Evolutionary conservation across 2,113 vertebrate species (phyloP).

Genomic region (Synodontis membranacea): DNA sequence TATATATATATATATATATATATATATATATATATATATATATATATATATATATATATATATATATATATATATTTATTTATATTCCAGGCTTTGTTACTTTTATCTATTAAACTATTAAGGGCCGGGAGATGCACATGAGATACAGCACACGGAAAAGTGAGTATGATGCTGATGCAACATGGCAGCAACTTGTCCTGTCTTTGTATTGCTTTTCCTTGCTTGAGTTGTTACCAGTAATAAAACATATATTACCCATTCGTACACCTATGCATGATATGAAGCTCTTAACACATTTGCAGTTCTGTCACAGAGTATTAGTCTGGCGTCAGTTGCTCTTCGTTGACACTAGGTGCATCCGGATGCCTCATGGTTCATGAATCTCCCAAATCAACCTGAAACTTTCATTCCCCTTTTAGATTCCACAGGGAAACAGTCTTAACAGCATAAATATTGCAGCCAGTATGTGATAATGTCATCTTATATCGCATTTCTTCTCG

Average conservation of each 20-base stretch:
- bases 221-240: not conserved
- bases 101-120: not conserved
- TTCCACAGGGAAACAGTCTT: not conserved
- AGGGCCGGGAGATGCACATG: not conserved
- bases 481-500: not conserved
- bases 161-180: not conserved
- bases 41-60: too few relatives aligned
- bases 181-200: not conserved
- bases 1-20: too few relatives aligned
- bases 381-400: not conserved
- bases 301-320: not conserved
- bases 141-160: not conserved
- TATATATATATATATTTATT: too few relatives aligned
- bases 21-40: too few relatives aligned
- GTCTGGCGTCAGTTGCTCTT: not conserved
- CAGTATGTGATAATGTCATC: not conserved
- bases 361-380: not conserved
- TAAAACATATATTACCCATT: not conserved
- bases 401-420: not conserved
- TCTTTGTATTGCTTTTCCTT: not conserved
- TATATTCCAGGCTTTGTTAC: not conserved
- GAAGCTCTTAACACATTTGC: not conserved
- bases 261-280: not conserved
- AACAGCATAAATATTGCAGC: constrained; percentile 8
- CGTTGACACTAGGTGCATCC: not conserved